phyloP scores from a whole-genome alignment of 2,888 invertebrate genomes.

The Hipparchia semele region DNA sequence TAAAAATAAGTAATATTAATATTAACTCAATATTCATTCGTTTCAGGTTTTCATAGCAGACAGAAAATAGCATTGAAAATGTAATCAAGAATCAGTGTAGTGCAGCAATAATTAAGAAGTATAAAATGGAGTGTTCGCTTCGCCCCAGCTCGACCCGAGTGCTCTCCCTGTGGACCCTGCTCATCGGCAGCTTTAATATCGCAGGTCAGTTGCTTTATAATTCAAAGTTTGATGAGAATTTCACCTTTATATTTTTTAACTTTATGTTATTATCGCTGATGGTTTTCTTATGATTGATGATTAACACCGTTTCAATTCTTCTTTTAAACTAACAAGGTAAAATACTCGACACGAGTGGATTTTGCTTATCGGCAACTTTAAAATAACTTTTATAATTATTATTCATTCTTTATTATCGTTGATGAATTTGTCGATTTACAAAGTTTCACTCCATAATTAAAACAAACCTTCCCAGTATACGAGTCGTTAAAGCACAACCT shows the following conservation, averaged over 20 bases:
- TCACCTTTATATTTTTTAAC: conserved; percentile 2
- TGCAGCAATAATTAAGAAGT: conserved; percentile 40
- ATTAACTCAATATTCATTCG: conserved; percentile 23
- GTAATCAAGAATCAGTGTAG: conserved; percentile 39
- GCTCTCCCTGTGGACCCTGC: conserved; percentile 66
- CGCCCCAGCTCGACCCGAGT: conserved; percentile 59
- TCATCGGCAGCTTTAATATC: conserved; percentile 69
- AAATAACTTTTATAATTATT: too few relatives aligned
- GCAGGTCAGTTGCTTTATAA: conserved; percentile 54
- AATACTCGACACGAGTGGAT: too few relatives aligned
- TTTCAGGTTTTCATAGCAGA: conserved; percentile 39
- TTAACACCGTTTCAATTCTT: too few relatives aligned
- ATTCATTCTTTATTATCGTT: background rate
- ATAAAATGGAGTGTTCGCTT: conserved; percentile 66
- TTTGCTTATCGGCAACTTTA: too few relatives aligned
- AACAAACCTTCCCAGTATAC: background rate
- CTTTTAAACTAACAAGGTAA: too few relatives aligned
- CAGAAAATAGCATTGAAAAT: conserved; percentile 37
- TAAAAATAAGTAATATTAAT: background rate
- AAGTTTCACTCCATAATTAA: background rate
- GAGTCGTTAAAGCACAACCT: conserved; percentile 1
- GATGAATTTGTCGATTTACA: background rate
- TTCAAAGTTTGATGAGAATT: conserved; percentile 30
- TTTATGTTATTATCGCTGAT: background rate
- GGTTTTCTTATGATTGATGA: background rate